Conservation (phyloP, 2,888 invertebrate species). For the Hydropsyche betteni region DNA sequence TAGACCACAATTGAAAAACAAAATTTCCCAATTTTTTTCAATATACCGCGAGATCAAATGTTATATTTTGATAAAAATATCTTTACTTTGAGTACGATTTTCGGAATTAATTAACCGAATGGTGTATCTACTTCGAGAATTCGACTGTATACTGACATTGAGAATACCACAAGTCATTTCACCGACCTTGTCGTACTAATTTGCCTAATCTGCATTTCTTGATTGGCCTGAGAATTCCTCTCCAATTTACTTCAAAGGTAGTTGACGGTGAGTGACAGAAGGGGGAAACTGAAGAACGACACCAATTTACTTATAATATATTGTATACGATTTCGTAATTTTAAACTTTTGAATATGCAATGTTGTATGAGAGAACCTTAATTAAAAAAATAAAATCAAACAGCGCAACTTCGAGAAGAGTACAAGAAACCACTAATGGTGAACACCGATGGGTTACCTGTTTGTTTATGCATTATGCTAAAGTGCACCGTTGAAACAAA, state of each 20-base stretch:
- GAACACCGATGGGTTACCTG: conserved; percentile 32
- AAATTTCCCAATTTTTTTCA: neutral
- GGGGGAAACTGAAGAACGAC: neutral
- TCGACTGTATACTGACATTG: conserved; percentile 6
- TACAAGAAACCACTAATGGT: conserved; percentile 28
- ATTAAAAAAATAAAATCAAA: conserved; percentile 30
- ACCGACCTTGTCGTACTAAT: conserved; percentile 49
- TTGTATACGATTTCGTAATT: neutral
- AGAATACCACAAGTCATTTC: conserved; percentile 44
- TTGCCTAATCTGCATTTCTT: conserved; percentile 51
- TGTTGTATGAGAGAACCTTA: too few relatives aligned
- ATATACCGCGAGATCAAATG: neutral
- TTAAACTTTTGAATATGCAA: neutral
- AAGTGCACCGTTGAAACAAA: conserved; percentile 29
- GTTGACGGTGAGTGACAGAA: conserved; percentile 17
- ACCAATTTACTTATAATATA: neutral
- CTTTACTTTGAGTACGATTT: neutral
- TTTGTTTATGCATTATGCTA: conserved; percentile 35
- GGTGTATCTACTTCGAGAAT: too few relatives aligned
- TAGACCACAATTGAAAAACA: neutral
- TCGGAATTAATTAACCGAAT: too few relatives aligned
- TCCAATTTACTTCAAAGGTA: conserved; percentile 36
- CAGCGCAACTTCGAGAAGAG: neutral
- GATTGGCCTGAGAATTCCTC: conserved; percentile 51
- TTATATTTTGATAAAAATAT: neutral